Percentiles rank a stretch among this genome's conserved stretches.
These are phyloP conservation scores for Melanitta fusca DNA, from an alignment of 2,797 vertebrate genomes.

Conservation along the genomic window DNA sequence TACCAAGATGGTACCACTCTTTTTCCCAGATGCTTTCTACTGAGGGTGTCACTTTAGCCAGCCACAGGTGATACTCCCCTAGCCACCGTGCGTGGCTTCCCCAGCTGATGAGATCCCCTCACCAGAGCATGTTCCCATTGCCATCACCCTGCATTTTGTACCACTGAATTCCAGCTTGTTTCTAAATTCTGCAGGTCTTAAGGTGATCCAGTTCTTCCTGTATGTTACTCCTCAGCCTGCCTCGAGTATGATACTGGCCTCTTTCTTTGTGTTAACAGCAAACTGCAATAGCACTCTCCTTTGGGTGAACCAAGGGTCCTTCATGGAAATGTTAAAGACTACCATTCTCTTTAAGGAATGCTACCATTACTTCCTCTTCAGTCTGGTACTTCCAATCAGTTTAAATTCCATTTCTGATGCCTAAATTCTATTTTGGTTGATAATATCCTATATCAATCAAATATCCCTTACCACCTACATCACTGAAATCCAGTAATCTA, in stretches of 20 bases:
- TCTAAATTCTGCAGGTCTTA: not conserved
- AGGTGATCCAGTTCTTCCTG: not conserved
- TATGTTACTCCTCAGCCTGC: not conserved
- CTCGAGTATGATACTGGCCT: not conserved
- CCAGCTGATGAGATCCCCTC: not conserved
- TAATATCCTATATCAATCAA: not conserved
- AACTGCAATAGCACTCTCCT: not conserved
- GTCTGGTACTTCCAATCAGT: not conserved
- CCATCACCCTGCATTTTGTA: not conserved
- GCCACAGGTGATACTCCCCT: not conserved
- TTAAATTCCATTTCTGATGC: not conserved
- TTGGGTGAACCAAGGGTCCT: not conserved
- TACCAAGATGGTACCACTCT: rapidly evolving
- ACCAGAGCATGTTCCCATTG: not conserved
- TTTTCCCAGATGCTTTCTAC: not conserved
- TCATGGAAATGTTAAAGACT: not conserved
- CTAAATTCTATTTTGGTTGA: not conserved
- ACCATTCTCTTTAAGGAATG: not conserved
- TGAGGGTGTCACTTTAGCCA: not conserved
- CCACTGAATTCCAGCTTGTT: not conserved
- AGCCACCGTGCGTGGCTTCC: not conserved
- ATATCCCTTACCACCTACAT: not conserved
- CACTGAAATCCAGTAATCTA: not conserved
- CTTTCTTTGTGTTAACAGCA: not conserved
- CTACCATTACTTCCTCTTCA: not conserved